phyloP scores from a whole-genome alignment of 2,888 invertebrate genomes.

The Carcina quercana region DNA sequence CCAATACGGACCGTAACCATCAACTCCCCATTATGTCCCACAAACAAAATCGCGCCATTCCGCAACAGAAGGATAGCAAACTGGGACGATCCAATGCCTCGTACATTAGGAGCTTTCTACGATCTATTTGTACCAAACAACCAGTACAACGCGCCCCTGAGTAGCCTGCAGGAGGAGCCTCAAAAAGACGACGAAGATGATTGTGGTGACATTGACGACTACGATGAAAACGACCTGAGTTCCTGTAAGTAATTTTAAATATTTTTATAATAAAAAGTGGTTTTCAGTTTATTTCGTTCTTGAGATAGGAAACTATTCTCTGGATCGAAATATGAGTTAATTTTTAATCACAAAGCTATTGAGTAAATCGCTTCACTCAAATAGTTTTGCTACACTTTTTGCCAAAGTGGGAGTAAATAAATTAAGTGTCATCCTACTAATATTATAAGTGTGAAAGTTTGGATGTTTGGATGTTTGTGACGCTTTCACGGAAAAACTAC shows the following conservation, averaged over 20 bases:
- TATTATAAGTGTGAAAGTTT: too few species aligned
- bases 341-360: too few species aligned
- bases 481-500: too few species aligned
- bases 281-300: too few species aligned
- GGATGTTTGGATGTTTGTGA: too few species aligned
- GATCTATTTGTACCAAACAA: conserved; percentile 35
- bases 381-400: too few species aligned
- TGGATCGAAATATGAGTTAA: too few species aligned
- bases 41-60: conserved; percentile 63
- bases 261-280: not conserved
- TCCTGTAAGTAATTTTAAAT: conserved; percentile 35
- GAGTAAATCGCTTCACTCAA: too few species aligned
- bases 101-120: conserved; percentile 50
- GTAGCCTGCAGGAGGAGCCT: conserved; percentile 44
- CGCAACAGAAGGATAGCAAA: conserved; percentile 29
- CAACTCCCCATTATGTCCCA: conserved; percentile 49
- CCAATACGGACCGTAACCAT: conserved; percentile 44
- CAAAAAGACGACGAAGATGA: conserved; percentile 51
- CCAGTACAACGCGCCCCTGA: conserved; percentile 12
- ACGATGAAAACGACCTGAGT: conserved; percentile 61
- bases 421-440: too few species aligned
- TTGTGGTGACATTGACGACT: conserved; percentile 63
- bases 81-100: conserved; percentile 23
- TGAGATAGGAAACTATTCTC: too few species aligned
- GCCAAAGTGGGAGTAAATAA: too few species aligned